Percentiles rank a stretch among this genome's conserved stretches.
Evolutionary conservation across 2,113 vertebrate species (phyloP).

Genomic region (Asarcornis scutulata): DNA sequence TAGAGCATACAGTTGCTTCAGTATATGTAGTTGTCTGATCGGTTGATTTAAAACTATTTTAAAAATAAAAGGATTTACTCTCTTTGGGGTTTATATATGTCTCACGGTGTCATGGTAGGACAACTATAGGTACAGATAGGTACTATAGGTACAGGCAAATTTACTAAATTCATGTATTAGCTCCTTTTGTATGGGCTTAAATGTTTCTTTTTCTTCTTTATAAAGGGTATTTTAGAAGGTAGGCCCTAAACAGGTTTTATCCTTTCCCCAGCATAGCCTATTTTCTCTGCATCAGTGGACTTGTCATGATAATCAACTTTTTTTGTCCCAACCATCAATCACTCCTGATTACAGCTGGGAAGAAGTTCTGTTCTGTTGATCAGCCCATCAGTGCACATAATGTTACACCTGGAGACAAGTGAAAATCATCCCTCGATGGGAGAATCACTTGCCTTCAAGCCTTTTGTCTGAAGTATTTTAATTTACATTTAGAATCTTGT

Average conservation of each 20-base stretch:
- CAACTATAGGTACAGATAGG: not conserved
- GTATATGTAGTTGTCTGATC: not conserved
- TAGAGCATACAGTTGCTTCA: not conserved
- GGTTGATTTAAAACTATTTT: not conserved
- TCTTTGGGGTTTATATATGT: not conserved
- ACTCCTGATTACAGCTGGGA: constrained; percentile 78
- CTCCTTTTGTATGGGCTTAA: constrained; percentile 9
- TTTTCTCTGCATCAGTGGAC: constrained; percentile 79
- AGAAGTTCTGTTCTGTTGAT: constrained; percentile 79
- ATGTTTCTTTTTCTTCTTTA: constrained; percentile 55
- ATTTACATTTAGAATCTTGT: constrained; percentile 62
- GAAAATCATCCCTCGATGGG: constrained; percentile 70
- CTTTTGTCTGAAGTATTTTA: constrained; percentile 67
- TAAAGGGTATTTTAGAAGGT: constrained; percentile 62
- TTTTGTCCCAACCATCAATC: constrained; percentile 84
- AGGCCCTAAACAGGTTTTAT: constrained; percentile 67
- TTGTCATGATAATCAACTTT: constrained; percentile 84
- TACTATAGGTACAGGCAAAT: not conserved
- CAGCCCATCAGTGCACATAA: constrained; percentile 80
- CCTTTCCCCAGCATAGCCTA: constrained; percentile 77
- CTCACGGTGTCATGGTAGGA: not conserved
- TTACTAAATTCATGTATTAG: constrained; percentile 17
- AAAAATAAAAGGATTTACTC: not conserved
- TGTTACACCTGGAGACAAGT: constrained; percentile 79
- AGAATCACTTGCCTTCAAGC: constrained; percentile 67